Percentiles rank a stretch among this genome's conserved stretches.
Conservation (phyloP, 1,140 invertebrate species). For the Procambarus clarkii region DNA sequence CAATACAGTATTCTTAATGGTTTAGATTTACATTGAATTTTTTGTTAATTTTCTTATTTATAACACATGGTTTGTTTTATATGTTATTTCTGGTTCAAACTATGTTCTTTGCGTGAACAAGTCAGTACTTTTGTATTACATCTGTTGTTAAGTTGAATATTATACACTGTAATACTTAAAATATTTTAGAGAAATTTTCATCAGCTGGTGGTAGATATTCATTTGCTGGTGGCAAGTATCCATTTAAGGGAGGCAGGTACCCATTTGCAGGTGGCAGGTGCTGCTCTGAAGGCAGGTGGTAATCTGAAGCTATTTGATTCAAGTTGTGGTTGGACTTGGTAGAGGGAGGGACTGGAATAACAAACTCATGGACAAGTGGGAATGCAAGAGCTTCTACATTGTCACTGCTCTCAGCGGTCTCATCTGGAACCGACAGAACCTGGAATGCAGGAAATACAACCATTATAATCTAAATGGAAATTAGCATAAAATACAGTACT, state of each 20-base stretch:
- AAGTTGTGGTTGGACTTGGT: background rate
- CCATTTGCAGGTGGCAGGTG: conserved; percentile 19
- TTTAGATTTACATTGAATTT: too few species aligned
- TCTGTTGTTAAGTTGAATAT: too few species aligned
- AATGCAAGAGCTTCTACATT: conserved; percentile 6
- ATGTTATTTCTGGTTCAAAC: too few species aligned
- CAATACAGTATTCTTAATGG: too few species aligned
- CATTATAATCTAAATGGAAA: too few species aligned
- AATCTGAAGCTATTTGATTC: background rate
- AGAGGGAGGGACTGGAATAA: background rate
- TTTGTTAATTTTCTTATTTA: too few species aligned
- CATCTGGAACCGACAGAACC: conserved; percentile 12
- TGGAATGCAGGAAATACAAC: background rate
- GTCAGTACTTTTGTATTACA: too few species aligned
- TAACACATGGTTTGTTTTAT: too few species aligned
- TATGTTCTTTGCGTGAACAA: too few species aligned
- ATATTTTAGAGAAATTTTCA: background rate
- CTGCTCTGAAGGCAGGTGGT: background rate
- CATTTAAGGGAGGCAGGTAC: conserved; percentile 12
- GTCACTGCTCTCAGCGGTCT: conserved; percentile 9
- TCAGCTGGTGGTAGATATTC: background rate
- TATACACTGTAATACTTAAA: background rate
- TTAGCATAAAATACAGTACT: too few species aligned
- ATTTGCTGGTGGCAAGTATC: background rate
- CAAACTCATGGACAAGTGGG: background rate